Base-by-base conservation (phyloP, 2,113 vertebrate species). In the Salvelinus alpinus region DNA sequence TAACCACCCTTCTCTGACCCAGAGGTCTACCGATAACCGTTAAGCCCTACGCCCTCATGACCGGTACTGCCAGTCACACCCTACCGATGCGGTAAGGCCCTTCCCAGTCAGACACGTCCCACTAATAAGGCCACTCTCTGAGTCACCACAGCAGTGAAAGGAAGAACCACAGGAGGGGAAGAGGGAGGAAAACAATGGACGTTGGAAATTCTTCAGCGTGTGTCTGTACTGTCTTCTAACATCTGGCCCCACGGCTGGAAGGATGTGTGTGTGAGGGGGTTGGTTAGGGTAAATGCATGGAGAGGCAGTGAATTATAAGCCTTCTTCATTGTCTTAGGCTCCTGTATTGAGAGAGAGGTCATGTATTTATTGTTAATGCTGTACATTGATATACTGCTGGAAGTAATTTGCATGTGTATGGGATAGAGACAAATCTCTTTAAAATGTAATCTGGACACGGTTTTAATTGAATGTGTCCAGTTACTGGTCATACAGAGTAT, bases 211-310 rank as follows among this genome's bases (percentile, higher is more conserved):
- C 59, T 60, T 60, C 59, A 60, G 34, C 18, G 44, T 38, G 2
- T 12, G 24, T 68, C 7, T 31, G 44, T 5, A 22, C 57, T 34
- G 31, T 22, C 59, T 62, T 62, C 18, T 13, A 65, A 73, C 72
- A 73, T 64, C 60, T 74, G 62, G n/a, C 38, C 38, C 60, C 22
- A 27, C 62, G 65, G 72, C 72, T 74, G 16, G 59, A 48, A 22
- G n/a, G n/a, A 5, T 70, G 67, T 70, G 67, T 44, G 31, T 70
- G 67, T 47, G 54, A 20, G 18, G 54, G 67, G 8, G n/a, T 8
- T n/a, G 59, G 59, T 22, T n/a, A 22, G 59, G n/a, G 59, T 57
- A 20, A 11, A 16, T 14, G 54, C 20, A 57, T 4, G 54, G 54
- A 57, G 59, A 44, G 9, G 31, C 67, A 44, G 12, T 27, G 24